Evolutionary conservation across 2,888 invertebrate species (phyloP), one percentile per base, ranked within the genome.

Genomic region (Hyposoter didymator): DNA sequence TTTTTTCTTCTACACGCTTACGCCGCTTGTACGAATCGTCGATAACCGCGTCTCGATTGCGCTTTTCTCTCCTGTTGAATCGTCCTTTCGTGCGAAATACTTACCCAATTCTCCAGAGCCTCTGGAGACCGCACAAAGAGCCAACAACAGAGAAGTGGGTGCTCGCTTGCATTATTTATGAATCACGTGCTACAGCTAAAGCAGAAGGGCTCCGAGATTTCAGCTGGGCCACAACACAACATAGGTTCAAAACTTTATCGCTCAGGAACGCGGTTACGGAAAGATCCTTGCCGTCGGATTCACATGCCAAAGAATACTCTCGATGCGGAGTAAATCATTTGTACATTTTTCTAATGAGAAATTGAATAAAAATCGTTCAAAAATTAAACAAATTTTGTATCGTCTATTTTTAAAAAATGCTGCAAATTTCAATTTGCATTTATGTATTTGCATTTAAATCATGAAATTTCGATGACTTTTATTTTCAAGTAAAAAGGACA

Each of bases 111-210:
- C 74, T 70, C 73, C 28, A 78, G 78, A 75, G 73, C 72, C 22
- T 78, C 49, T 47, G 8, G 45, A 74, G 76, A 49, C 64, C 75
- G 69, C 62, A 64, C 64, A 79, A 72, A 78, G 59, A 78, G 39
- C 74, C 49, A 47, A 28, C 43, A 47, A 79, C 39, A 39, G 39
- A 66, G 74, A 82, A 76, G 35, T 28, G 73, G 74, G 75, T 79
- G 75, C 70, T 72, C 62, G n/a, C 73, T 47, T 91, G 88, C 89
- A 92, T 92, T 91, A 91, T 92, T 92, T 92, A 93, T 91, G 91
- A 90, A 90, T 88, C 90, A 89, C 92, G 91, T 90, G 76, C 75
- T 28, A 35, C 79, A 88, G 89, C 89, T 91, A 90, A 64, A 91
- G 90, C 89, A 47, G 69, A 64, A 90, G 89, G 87, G 89, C 78